Base-by-base conservation (phyloP, 64 coral and sea anemone species). In the Acropora yongei region DNA sequence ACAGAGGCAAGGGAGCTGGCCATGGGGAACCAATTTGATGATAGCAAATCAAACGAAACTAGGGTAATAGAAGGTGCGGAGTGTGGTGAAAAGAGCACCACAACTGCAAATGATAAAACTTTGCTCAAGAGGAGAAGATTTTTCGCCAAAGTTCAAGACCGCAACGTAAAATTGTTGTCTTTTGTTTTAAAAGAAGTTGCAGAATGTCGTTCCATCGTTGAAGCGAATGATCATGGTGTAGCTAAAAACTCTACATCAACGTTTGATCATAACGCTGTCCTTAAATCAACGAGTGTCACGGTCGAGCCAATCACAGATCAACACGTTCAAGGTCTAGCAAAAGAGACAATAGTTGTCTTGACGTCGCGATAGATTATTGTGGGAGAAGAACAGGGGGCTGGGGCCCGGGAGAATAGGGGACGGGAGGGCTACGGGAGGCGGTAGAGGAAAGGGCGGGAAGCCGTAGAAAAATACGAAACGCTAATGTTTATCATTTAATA, bases 91-190 rank as follows among this genome's bases (percentile, higher is more conserved):
- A 10, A 12, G 0, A 82, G 14, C 1, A 10, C 14, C 16, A 41
- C 40, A 60, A 8, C 41, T 63, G 39, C 17, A 13, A 10, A 48
- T 7, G 82, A 71, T n/a, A 72, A 85, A 30, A 44, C 61, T 71
- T 72, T 85, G 8, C 8, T 30, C 0, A 47, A 63, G 49, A 85
- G 82, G 49, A 45, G 7, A 17, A 85, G 4, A 39, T 85, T 85
- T 71, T 85, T 85, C 19, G 46, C 63, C 17, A 85, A 85, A 44
- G 65, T 85, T 30, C 65, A 85, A 18, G 82, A 85, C 6, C 82
- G 61, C 5, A 85, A 48, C 6, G 65, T 85, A 4, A 85, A 72
- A 10, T 8, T 85, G 18, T 5, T 85, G 17, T 49, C 46, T 72
- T 1, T 71, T 3, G 82, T 71, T 17, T 10, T 85, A 12, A 85